Conservation (phyloP, 2,888 invertebrate species). For the Nomada goodeniana region DNA sequence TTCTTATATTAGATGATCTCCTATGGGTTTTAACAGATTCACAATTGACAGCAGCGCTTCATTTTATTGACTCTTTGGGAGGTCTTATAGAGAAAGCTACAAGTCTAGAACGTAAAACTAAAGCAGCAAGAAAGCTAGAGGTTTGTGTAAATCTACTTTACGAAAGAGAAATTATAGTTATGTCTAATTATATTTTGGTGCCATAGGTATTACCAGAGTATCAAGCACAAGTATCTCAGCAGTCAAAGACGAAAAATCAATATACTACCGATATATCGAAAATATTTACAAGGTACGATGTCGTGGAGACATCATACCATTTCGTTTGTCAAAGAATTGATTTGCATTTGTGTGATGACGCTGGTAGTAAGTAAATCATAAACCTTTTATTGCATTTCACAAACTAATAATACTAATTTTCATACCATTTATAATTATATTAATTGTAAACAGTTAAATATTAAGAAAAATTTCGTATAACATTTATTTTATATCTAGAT, state of each 20-base stretch:
- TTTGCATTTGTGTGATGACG: constrained; percentile 98
- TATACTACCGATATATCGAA: constrained; percentile 85
- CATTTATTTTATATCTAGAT: constrained; percentile 84
- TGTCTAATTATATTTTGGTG: constrained; percentile 4
- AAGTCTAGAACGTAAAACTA: constrained; percentile 91
- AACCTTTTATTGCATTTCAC: constrained; percentile 19
- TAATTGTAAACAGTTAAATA: neutral
- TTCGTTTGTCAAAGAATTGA: constrained; percentile 96
- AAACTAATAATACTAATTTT: neutral
- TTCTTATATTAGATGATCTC: constrained; percentile 96
- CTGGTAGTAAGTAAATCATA: constrained; percentile 87
- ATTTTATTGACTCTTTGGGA: constrained; percentile 94
- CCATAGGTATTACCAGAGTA: constrained; percentile 89
- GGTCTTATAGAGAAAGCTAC: constrained; percentile 93
- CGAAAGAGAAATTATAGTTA: neutral
- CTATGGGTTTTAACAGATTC: constrained; percentile 99
- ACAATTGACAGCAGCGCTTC: constrained; percentile 96
- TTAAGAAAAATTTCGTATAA: neutral
- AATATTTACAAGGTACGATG: constrained; percentile 94
- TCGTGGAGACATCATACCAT: constrained; percentile 99
- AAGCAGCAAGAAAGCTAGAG: constrained; percentile 94
- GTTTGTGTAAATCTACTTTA: constrained; percentile 81
- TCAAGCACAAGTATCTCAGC: constrained; percentile 89
- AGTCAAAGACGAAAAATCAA: constrained; percentile 84
- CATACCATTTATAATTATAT: neutral